Conservation (phyloP, 2,888 invertebrate genomes). For the Fissipunctia ypsillon region DNA sequence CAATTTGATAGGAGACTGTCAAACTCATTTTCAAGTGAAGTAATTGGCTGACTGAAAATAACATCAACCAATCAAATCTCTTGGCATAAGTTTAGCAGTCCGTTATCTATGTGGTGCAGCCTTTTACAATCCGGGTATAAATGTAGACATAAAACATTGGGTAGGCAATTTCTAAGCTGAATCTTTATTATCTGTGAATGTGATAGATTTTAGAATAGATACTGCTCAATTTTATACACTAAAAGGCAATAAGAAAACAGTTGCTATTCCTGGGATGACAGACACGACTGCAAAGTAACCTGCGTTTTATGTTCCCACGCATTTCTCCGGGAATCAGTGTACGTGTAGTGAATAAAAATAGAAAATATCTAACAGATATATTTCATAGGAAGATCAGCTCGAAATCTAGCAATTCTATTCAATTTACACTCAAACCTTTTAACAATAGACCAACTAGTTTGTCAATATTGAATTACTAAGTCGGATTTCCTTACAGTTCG, state of each 20-base stretch:
- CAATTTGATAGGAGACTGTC: background rate
- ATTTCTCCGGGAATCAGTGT: background rate
- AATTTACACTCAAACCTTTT: constrained; percentile 1
- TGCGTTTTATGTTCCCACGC: background rate
- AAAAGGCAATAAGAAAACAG: background rate
- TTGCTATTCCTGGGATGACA: background rate
- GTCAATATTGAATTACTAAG: background rate
- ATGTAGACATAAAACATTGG: too few relatives aligned
- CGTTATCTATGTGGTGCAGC: too few relatives aligned
- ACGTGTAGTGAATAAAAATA: background rate
- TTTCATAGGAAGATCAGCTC: background rate
- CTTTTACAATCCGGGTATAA: too few relatives aligned
- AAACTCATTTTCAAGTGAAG: background rate
- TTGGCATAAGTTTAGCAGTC: background rate
- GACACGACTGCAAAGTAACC: background rate
- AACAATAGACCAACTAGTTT: background rate
- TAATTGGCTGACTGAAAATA: background rate
- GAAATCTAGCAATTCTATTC: background rate
- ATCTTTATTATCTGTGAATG: too few relatives aligned
- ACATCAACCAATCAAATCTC: background rate
- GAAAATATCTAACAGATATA: background rate
- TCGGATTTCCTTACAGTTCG: background rate
- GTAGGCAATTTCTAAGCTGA: too few relatives aligned
- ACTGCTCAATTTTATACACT: background rate
- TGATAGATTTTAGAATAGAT: background rate